Percentiles rank a stretch among this genome's conserved stretches.
Conservation (phyloP, 2,888 invertebrate genomes). For the Melitaea athalia region DNA sequence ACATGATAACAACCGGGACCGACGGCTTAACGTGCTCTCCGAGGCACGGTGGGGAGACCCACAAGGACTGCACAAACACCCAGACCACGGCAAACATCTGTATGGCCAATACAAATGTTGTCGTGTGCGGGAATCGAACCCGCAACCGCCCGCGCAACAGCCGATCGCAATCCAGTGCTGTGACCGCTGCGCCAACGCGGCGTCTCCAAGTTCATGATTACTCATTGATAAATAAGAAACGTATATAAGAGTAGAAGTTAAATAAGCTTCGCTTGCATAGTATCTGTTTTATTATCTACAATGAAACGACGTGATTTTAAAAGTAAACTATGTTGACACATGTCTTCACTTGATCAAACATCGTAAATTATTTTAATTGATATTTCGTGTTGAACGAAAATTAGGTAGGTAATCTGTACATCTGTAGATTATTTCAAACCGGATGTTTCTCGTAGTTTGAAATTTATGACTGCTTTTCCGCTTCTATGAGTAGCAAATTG, state of each 20-base stretch:
- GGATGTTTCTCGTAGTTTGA: not conserved
- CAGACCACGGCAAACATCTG: too few relatives aligned
- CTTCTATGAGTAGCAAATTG: too few relatives aligned
- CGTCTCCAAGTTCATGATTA: not conserved
- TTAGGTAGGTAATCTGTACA: not conserved
- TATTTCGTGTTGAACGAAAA: not conserved
- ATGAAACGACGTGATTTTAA: not conserved
- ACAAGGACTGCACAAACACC: too few relatives aligned
- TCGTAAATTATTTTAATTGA: not conserved
- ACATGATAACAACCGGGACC: too few relatives aligned
- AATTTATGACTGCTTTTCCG: too few relatives aligned
- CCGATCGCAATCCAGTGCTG: too few relatives aligned
- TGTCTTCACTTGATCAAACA: not conserved
- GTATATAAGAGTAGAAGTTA: not conserved
- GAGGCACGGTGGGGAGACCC: too few relatives aligned
- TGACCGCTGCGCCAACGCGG: too few relatives aligned
- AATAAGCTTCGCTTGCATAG: not conserved
- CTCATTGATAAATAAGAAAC: not conserved
- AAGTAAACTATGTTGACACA: slow-evolving; percentile 1
- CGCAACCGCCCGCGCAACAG: too few relatives aligned
- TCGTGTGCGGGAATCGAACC: too few relatives aligned
- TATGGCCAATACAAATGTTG: too few relatives aligned
- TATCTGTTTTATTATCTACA: not conserved
- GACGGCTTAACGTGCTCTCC: too few relatives aligned
- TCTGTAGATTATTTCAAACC: not conserved